Conservation (phyloP, 2,113 vertebrate species). For the Triplophysa tibetana region DNA sequence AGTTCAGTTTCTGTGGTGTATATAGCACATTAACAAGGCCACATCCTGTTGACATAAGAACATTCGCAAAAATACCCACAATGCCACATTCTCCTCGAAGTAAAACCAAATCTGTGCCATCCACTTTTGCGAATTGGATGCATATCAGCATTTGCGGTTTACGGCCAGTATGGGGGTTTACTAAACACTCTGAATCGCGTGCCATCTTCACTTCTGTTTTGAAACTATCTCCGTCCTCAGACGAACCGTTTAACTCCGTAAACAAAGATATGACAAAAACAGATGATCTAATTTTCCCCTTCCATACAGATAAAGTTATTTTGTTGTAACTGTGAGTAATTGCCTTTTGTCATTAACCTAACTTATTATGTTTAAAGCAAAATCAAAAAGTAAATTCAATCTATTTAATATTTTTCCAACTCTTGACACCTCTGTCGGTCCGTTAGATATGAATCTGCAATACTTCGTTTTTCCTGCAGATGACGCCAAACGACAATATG, state of each 20-base stretch:
- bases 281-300: neutral
- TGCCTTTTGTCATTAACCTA: no score
- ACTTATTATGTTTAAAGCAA: no score
- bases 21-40: neutral
- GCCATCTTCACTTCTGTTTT: neutral
- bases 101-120: conserved; percentile 43
- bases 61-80: conserved; percentile 2
- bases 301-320: no score
- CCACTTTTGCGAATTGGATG: conserved; percentile 24
- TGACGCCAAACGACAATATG: conserved; percentile 45
- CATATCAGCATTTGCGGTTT: conserved; percentile 23
- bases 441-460: neutral
- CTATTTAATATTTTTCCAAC: no score
- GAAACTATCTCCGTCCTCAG: neutral
- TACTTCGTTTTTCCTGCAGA: conserved; percentile 39
- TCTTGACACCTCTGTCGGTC: no score
- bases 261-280: neutral
- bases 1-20: neutral
- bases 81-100: neutral
- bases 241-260: neutral
- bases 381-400: no score
- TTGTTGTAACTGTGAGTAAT: no score
- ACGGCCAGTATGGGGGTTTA: conserved; percentile 18
- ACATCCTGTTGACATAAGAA: conserved; percentile 23
- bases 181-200: neutral